A percentile compares a stretch with the other conserved stretches of the same genome.
phyloP scores from a whole-genome alignment of 2,888 invertebrate species.

The Epiblema foenella region DNA sequence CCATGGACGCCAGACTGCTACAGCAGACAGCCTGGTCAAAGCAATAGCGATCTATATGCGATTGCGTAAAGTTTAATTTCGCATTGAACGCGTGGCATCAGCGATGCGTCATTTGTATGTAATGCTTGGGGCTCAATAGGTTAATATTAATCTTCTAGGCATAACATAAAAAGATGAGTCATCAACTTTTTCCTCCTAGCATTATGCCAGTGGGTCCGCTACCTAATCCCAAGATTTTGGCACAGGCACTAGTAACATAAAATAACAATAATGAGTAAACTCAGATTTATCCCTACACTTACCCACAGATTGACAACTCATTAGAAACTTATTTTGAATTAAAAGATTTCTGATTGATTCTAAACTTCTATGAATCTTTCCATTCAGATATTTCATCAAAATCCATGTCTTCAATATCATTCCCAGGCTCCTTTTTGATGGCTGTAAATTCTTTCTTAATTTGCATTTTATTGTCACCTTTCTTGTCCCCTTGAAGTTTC shows the following conservation, averaged over 20 bases:
- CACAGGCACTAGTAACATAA: too few species aligned
- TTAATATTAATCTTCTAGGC: neutral
- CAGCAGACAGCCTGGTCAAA: too few species aligned
- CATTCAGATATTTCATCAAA: slow-evolving; percentile 70
- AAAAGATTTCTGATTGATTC: neutral
- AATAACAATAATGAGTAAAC: too few species aligned
- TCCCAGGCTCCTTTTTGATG: slow-evolving; percentile 61
- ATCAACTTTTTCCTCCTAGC: too few species aligned
- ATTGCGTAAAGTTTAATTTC: too few species aligned
- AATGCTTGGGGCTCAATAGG: too few species aligned
- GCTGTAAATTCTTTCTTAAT: slow-evolving; percentile 61
- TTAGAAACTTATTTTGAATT: neutral
- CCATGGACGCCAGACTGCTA: too few species aligned
- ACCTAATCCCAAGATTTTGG: too few species aligned
- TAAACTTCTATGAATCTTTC: slow-evolving; percentile 50
- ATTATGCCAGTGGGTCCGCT: too few species aligned
- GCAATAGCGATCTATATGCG: too few species aligned
- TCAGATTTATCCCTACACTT: neutral
- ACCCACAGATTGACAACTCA: neutral
- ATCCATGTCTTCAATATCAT: slow-evolving; percentile 69
- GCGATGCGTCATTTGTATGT: too few species aligned
- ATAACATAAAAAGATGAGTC: neutral
- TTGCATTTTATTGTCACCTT: slow-evolving; percentile 69
- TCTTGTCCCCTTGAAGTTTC: slow-evolving; percentile 68
- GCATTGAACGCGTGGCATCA: too few species aligned